Evolutionary conservation across 1,140 invertebrate species (phyloP).

Genomic region (Caenorhabditis tropicalis): DNA sequence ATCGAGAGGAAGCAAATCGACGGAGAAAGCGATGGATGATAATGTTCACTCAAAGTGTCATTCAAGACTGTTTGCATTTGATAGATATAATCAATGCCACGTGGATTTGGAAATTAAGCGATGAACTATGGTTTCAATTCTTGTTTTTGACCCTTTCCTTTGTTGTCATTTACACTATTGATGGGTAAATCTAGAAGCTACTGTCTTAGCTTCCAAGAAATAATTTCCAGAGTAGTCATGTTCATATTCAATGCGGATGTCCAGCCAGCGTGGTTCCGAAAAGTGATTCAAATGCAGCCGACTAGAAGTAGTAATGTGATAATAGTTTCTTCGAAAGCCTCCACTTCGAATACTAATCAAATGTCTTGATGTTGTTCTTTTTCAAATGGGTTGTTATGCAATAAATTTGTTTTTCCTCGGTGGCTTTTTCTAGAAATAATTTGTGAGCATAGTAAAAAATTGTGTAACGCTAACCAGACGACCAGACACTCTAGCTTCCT

Average conservation of each 20-base stretch:
- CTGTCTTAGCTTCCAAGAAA: not conserved
- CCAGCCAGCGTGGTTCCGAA: not conserved
- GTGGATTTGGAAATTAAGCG: not conserved
- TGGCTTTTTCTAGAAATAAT: too few relatives aligned
- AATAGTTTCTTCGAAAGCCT: not conserved
- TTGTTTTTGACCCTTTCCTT: constrained; percentile 8
- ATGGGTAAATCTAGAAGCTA: not conserved
- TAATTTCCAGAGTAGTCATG: not conserved
- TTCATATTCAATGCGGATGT: not conserved
- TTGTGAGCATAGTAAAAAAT: too few relatives aligned
- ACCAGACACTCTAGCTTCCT: too few relatives aligned
- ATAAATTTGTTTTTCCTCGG: too few relatives aligned
- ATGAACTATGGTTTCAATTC: constrained; percentile 7
- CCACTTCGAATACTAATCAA: not conserved
- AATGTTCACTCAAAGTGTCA: constrained; percentile 9
- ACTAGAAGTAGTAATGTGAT: not conserved
- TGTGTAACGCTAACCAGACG: too few relatives aligned
- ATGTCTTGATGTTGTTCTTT: too few relatives aligned
- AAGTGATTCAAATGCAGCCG: not conserved
- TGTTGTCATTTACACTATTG: not conserved
- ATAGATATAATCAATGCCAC: constrained; percentile 7
- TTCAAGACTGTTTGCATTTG: constrained; percentile 7
- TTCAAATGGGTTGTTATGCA: too few relatives aligned
- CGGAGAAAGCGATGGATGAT: constrained; percentile 23
- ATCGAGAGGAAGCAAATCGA: not conserved